Evolutionary conservation across 2,888 invertebrate genomes (phyloP).

Genomic region (Cheilosia vulpina): DNA sequence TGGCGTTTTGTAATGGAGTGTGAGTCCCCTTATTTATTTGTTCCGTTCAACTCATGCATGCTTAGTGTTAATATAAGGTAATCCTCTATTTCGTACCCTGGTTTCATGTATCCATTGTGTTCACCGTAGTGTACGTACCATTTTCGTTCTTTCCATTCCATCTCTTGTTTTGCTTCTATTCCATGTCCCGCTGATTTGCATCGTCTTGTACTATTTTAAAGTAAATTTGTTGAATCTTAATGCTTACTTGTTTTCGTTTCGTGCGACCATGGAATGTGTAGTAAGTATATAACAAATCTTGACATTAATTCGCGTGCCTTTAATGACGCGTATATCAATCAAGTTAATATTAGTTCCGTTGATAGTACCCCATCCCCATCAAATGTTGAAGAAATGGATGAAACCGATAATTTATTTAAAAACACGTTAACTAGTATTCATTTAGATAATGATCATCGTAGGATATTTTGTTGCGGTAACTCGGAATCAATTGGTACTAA

Average conservation of each 20-base stretch:
- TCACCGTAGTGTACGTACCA: conserved; percentile 67
- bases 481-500: conserved; percentile 76
- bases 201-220: background rate
- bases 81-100: background rate
- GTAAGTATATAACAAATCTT: conserved; percentile 82
- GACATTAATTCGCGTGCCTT: conserved; percentile 77
- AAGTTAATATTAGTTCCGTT: conserved; percentile 83
- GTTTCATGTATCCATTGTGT: conserved; percentile 26
- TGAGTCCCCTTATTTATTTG: conserved; percentile 49
- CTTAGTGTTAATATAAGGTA: background rate
- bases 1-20: conserved; percentile 71
- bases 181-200: conserved; percentile 6
- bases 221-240: conserved; percentile 24
- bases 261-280: conserved; percentile 69
- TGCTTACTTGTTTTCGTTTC: conserved; percentile 43
- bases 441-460: conserved; percentile 79
- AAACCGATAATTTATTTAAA: conserved; percentile 82
- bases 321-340: conserved; percentile 85
- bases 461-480: conserved; percentile 82
- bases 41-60: conserved; percentile 37
- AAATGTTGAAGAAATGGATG: conserved; percentile 81
- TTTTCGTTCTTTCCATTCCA: conserved; percentile 13
- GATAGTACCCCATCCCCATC: conserved; percentile 80
- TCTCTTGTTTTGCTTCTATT: conserved; percentile 21
- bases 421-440: conserved; percentile 81